Base-by-base conservation (phyloP, 2,113 vertebrate species). In the Butastur rufipennis region DNA sequence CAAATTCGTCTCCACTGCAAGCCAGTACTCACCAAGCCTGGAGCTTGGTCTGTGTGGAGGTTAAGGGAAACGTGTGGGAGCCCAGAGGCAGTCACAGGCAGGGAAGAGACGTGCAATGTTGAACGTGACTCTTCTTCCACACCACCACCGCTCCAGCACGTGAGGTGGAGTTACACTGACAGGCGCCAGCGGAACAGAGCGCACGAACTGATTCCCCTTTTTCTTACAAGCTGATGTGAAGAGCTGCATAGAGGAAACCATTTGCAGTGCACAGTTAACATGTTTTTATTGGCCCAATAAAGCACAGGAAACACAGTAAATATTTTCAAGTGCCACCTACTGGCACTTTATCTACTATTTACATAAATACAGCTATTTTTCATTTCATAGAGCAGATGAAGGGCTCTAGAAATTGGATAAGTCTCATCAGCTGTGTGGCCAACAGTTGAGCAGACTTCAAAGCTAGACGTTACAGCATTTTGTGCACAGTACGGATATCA, bases 301-400 rank as follows among this genome's bases (percentile, higher is more conserved):
- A 93, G 26, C 36, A 45, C 42, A 85, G 62, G 62, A 87, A 85
- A 32, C 0, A 10, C 20, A 81, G 77, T 45, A 85, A 97, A 87
- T 95, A 87, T 93, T 97, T 95, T 92, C 56, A 91, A 72, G 67
- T 66, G 53, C 83, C 62, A 93, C 78, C 70, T 94, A 67, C 73
- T 93, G 91, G 77, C 48, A 65, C 66, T 92, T 81, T 79, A 61
- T 81, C 59, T 84, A 63, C 36, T 87, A 56, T 96, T 95, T 95
- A 91, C 48, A 48, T 53, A 94, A 91, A 91, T 85, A 77, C 20
- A 86, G 55, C n/a, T 80, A 93, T 90, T 96, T 96, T 91, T 92
- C 73, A 48, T 94, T 94, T 81, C 59, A 88, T 5, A 59, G 58
- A 93, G 66, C 91, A 94, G 70, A 91, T 91, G 70, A 96, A 95